A percentile compares a stretch with the other conserved stretches of the same genome.
These are phyloP conservation scores for Cephus cinctus DNA, from an alignment of 1,140 invertebrate genomes.

Conservation along the genomic window DNA sequence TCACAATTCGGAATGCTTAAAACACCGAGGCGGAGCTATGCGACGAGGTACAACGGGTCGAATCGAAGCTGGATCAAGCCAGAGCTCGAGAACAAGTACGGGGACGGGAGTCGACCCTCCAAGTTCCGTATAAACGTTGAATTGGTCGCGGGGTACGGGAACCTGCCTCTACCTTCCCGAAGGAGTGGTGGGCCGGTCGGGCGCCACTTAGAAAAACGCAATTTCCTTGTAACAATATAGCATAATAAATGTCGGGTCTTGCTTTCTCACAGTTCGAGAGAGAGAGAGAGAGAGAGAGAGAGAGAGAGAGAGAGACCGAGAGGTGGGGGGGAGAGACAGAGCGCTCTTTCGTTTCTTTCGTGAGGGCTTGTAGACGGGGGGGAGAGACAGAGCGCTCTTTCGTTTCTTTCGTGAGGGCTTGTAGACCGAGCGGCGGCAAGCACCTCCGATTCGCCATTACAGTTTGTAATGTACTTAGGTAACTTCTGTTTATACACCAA, in stretches of 20 bases:
- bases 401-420: constrained; percentile 20
- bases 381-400: constrained; percentile 36
- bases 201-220: constrained; percentile 49
- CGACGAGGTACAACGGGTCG: too few species aligned
- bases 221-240: constrained; percentile 55
- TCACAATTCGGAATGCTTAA: too few species aligned
- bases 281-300: not conserved
- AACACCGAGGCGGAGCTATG: too few species aligned
- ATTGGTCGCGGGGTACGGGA: not conserved
- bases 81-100: too few species aligned
- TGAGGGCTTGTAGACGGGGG: constrained; percentile 21
- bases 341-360: constrained; percentile 29
- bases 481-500: constrained; percentile 58
- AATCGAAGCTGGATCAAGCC: too few species aligned
- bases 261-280: constrained; percentile 2
- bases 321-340: constrained; percentile 4
- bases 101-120: too few species aligned
- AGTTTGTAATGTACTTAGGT: constrained; percentile 57
- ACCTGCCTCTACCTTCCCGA: constrained; percentile 9
- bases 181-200: too few species aligned
- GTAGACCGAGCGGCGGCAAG: constrained; percentile 29
- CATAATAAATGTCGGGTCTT: constrained; percentile 50
- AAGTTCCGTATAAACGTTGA: too few species aligned
- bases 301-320: not conserved
- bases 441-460: constrained; percentile 52